Evolutionary conservation across 2,113 vertebrate species (phyloP).

Genomic region (Solea senegalensis): DNA sequence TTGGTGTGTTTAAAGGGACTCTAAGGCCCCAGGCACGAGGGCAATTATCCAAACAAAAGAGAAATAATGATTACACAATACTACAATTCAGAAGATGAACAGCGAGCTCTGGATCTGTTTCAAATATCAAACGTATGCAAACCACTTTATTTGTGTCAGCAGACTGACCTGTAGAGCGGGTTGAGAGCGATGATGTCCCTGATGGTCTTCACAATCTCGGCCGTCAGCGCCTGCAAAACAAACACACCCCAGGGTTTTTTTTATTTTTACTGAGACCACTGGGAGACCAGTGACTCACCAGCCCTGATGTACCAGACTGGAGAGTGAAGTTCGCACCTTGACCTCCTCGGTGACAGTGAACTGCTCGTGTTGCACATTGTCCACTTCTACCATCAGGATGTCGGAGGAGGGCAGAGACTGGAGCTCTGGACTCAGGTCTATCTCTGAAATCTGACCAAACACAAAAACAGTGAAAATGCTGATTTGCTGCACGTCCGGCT

Average conservation of each 20-base stretch:
- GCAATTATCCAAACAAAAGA: too few relatives aligned
- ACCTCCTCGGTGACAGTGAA: constrained; percentile 97
- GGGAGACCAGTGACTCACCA: neutral
- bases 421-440: constrained; percentile 74
- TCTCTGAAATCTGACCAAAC: constrained; percentile 64
- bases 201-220: constrained; percentile 99
- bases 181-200: constrained; percentile 98
- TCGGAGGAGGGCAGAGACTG: constrained; percentile 69
- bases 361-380: constrained; percentile 93
- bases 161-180: constrained; percentile 91
- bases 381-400: constrained; percentile 97
- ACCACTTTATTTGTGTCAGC: neutral
- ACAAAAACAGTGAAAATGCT: neutral
- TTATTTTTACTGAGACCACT: neutral
- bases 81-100: too few relatives aligned
- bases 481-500: neutral
- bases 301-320: too few relatives aligned
- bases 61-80: too few relatives aligned
- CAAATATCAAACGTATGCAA: too few relatives aligned
- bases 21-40: too few relatives aligned
- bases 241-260: neutral
- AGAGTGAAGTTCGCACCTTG: constrained; percentile 80
- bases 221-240: constrained; percentile 89
- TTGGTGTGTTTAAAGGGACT: too few relatives aligned
- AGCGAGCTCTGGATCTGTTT: too few relatives aligned